phyloP scores from a whole-genome alignment of 2,888 invertebrate species.

The Neoitamus cyanurus region DNA sequence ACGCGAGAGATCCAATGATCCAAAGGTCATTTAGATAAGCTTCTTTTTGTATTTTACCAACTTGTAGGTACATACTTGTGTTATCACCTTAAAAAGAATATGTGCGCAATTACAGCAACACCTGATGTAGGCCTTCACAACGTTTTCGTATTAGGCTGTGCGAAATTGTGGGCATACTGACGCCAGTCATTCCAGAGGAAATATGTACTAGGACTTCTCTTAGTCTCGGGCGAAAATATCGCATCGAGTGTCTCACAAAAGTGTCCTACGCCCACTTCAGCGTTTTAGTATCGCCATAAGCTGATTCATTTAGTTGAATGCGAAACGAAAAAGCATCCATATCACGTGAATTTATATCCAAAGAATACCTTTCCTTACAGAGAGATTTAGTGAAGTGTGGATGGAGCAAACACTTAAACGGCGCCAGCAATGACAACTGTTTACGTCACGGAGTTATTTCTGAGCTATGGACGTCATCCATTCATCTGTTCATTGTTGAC shows the following conservation, averaged over 20 bases:
- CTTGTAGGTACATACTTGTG: background rate
- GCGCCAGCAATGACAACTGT: slow-evolving; percentile 13
- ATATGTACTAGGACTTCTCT: background rate
- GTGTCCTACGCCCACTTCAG: background rate
- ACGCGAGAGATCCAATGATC: background rate
- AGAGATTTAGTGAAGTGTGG: slow-evolving; percentile 5
- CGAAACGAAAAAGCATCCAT: background rate
- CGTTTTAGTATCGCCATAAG: background rate
- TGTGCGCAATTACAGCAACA: background rate
- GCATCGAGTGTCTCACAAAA: background rate
- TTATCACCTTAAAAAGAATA: background rate
- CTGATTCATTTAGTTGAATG: background rate
- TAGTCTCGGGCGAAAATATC: background rate
- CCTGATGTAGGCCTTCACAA: background rate
- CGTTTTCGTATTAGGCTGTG: background rate
- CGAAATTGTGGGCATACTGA: background rate
- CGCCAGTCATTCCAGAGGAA: background rate
- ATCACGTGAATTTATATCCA: slow-evolving; percentile 11
- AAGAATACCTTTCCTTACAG: slow-evolving; percentile 9
- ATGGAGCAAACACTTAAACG: background rate
- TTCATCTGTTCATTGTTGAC: slow-evolving; percentile 41
- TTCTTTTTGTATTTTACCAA: background rate
- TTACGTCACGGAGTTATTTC: slow-evolving; percentile 44
- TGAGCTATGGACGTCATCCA: slow-evolving; percentile 34
- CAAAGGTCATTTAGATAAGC: background rate